phyloP scores from a whole-genome alignment of 2,113 vertebrate species.

The Nibea coibor region DNA sequence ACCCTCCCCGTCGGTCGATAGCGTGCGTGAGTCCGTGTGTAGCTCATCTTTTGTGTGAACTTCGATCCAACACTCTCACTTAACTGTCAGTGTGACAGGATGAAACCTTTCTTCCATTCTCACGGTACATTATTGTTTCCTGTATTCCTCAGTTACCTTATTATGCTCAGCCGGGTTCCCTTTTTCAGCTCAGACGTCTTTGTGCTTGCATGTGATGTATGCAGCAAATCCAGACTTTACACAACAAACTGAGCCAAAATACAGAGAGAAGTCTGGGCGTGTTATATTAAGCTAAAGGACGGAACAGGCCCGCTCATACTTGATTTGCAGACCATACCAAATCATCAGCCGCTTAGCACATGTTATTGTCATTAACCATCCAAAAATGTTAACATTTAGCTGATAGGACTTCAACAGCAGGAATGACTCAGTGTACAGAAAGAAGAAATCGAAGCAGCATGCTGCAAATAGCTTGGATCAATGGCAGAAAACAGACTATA shows the following conservation, averaged over 20 bases:
- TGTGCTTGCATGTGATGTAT: neutral
- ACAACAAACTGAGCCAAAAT: constrained; percentile 5
- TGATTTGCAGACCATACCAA: constrained; percentile 26
- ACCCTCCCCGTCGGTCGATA: neutral
- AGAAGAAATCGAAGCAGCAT: constrained; percentile 20
- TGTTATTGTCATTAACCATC: constrained; percentile 23
- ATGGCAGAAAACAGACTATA: constrained; percentile 15
- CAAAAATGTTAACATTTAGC: constrained; percentile 25
- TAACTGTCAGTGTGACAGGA: constrained; percentile 17
- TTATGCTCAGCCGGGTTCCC: neutral
- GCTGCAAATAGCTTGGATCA: constrained; percentile 25
- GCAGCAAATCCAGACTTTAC: constrained; percentile 14
- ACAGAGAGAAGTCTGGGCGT: neutral
- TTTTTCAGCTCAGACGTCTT: constrained; percentile 14
- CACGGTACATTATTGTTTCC: constrained; percentile 1
- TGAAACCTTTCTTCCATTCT: constrained; percentile 34
- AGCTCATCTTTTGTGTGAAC: constrained; percentile 21
- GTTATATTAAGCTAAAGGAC: neutral
- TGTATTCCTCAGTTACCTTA: neutral
- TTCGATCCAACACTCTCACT: constrained; percentile 16
- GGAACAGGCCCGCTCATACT: constrained; percentile 1
- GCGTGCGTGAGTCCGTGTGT: constrained; percentile 8
- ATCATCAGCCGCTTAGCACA: constrained; percentile 8
- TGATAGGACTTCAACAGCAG: constrained; percentile 14
- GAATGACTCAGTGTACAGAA: constrained; percentile 8